Conservation (phyloP, 2,888 invertebrate genomes). For the Cordilura impudica region DNA sequence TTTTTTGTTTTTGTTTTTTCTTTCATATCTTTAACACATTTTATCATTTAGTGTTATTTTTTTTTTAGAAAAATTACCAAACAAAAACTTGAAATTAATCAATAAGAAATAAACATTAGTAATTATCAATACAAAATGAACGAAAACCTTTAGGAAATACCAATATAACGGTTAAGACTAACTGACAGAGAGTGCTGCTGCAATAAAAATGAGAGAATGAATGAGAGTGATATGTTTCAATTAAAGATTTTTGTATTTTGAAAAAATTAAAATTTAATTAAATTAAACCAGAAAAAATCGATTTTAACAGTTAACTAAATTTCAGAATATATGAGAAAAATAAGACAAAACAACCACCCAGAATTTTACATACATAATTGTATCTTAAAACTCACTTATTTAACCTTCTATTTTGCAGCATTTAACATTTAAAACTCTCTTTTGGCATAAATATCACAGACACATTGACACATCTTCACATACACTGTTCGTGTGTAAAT, state of each 20-base stretch:
- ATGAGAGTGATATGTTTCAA: neutral
- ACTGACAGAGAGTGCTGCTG: neutral
- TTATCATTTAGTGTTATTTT: slow-evolving; percentile 27
- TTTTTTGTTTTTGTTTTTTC: neutral
- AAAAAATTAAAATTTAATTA: neutral
- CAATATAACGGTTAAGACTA: neutral
- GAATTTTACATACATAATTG: neutral
- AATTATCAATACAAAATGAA: slow-evolving; percentile 4
- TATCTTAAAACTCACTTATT: neutral
- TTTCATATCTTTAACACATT: slow-evolving; percentile 41
- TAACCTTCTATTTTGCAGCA: neutral
- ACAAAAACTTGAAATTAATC: slow-evolving; percentile 34
- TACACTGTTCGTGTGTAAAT: neutral
- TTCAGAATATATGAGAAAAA: neutral
- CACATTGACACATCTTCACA: neutral
- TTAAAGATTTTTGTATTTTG: no score
- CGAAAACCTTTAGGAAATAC: neutral
- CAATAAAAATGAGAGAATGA: neutral
- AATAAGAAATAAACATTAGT: slow-evolving; percentile 23
- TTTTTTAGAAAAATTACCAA: slow-evolving; percentile 20
- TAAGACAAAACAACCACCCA: slow-evolving; percentile 25
- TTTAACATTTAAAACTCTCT: slow-evolving; percentile 7
- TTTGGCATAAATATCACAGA: slow-evolving; percentile 32
- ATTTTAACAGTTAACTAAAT: neutral
- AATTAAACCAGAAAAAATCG: neutral